Base-by-base conservation (phyloP, 2,888 invertebrate species). In the Carterocephalus palaemon region DNA sequence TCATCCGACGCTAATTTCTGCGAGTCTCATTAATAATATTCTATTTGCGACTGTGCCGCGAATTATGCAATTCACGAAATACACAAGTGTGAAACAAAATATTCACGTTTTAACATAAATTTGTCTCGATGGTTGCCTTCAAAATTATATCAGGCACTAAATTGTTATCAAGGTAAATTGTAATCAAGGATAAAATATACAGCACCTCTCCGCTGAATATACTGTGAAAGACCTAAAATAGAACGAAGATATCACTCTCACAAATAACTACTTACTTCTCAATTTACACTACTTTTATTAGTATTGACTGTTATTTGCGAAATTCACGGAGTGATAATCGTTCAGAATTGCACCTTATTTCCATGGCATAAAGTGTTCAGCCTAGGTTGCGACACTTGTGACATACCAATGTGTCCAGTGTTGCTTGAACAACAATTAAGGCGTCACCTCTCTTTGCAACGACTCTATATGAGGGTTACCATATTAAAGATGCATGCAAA, bases 281-380 rank as follows among this genome's bases (percentile, higher is more conserved):
- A 57, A 54, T 57, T 54, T 54, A 52, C 52, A 51, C 52, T 49
- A 47, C 46, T 36, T 41, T n/a, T n/a, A n/a, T n/a, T n/a, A n/a
- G n/a, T n/a, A 56, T 51, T 41, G 37, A 23, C 48, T 46, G 2
- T 43, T 37, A 20, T 26, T 33, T 4, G 19, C 17, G 9, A 26
- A 6, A 12, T 17, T 32, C 1, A 1, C 20, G 9, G 31, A 26
- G n/a, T 4, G 1, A 4, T 24, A 24, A 8, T 6, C 4, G 28
- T 23, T 5, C 29, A 9, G 55, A 42, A 48, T 19, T 46, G 34
- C 26, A 16, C 45, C 47, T 32, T 54, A 54, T 19, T 0, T 0
- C 12, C 7, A 15, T 2, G 23, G 1, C 8, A 34, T 56, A 57
- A 38, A 33, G 26, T 41, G n/a, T n/a, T n/a, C n/a, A n/a, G n/a